Percentiles rank a stretch among this genome's conserved stretches.
These are phyloP conservation scores for Lomographa bimaculata DNA, from an alignment of 2,888 invertebrate genomes.

Conservation along the genomic window DNA sequence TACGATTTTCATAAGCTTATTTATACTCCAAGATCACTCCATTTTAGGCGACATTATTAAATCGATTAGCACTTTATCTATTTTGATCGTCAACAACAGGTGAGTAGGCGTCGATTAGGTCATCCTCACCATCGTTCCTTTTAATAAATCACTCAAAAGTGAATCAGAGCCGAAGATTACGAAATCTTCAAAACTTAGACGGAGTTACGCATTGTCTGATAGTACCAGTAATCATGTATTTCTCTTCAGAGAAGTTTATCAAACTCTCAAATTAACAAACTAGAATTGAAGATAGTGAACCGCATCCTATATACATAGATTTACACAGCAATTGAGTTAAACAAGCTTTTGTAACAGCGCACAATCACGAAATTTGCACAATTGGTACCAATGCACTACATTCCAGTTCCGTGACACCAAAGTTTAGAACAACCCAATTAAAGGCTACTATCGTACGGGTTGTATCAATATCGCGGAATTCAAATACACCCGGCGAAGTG, in stretches of 20 bases:
- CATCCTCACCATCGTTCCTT: slow-evolving; percentile 42
- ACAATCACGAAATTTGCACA: slow-evolving; percentile 45
- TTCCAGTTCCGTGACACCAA: slow-evolving; percentile 11
- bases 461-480: slow-evolving; percentile 13
- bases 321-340: slow-evolving; percentile 40
- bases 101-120: slow-evolving; percentile 69
- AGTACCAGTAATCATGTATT: no score
- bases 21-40: slow-evolving; percentile 4
- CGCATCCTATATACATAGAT: slow-evolving; percentile 36
- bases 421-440: background rate
- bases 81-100: slow-evolving; percentile 29
- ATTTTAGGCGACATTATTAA: slow-evolving; percentile 6
- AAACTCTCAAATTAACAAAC: slow-evolving; percentile 41
- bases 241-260: slow-evolving; percentile 4
- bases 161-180: slow-evolving; percentile 33
- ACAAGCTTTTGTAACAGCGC: slow-evolving; percentile 39
- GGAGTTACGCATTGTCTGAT: background rate
- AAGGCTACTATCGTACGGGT: background rate
- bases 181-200: slow-evolving; percentile 4
- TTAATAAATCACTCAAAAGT: slow-evolving; percentile 35
- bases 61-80: no score
- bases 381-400: slow-evolving; percentile 13
- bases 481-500: slow-evolving; percentile 6
- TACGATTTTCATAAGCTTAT: no score
- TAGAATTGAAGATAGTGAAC: slow-evolving; percentile 42